Evolutionary conservation across 2,888 invertebrate genomes (phyloP).

Genomic region (Exocentrus adspersus): DNA sequence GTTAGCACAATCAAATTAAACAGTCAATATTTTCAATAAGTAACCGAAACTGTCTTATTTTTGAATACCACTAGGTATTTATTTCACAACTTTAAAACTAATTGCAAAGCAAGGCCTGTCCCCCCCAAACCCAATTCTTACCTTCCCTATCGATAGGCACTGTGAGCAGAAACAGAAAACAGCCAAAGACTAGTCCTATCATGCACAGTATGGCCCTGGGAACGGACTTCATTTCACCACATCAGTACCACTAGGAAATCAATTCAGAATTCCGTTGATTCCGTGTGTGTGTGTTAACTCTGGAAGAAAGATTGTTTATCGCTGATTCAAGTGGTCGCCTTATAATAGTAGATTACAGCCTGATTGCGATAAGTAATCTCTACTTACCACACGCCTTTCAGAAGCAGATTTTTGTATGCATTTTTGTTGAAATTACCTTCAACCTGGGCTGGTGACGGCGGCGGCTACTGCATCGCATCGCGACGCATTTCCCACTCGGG

Average conservation of each 20-base stretch:
- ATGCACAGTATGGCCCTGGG: conserved; percentile 31
- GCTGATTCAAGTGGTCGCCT: background rate
- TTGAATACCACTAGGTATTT: too few species aligned
- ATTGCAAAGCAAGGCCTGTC: conserved; percentile 40
- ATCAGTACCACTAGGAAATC: conserved; percentile 23
- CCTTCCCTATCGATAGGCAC: conserved; percentile 47
- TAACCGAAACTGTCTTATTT: too few species aligned
- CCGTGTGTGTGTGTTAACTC: background rate
- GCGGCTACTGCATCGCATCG: conserved; percentile 11
- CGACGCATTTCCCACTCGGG: conserved; percentile 20
- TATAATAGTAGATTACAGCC: too few species aligned
- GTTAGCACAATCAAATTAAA: too few species aligned
- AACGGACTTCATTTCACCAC: conserved; percentile 30
- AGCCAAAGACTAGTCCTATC: conserved; percentile 28
- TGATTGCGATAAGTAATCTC: too few species aligned
- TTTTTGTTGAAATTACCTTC: conserved; percentile 3
- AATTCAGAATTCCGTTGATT: conserved; percentile 11
- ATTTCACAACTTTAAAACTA: too few species aligned
- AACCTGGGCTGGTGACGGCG: conserved; percentile 1
- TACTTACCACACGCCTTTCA: background rate
- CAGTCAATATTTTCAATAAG: too few species aligned
- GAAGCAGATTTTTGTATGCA: background rate
- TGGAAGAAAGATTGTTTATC: conserved; percentile 5
- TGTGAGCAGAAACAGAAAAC: conserved; percentile 37
- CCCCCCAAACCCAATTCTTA: conserved; percentile 45